These are phyloP conservation scores for Orchesella flavescens DNA, from an alignment of 2,888 invertebrate species.

Conservation along the genomic window DNA sequence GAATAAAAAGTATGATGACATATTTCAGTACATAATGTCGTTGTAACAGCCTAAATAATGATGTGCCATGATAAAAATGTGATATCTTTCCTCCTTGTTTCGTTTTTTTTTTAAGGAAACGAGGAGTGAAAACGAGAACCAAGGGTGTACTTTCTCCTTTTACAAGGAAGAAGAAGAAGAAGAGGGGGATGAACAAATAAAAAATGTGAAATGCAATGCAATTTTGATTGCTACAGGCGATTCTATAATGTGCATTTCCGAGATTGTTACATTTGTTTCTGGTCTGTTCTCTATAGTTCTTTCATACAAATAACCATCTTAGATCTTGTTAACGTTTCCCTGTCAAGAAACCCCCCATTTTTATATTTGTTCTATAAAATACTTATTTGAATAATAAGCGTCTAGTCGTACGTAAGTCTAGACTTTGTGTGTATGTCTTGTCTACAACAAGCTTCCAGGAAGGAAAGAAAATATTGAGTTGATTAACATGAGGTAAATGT, in stretches of 20 bases:
- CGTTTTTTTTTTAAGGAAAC: neutral
- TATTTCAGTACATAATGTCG: constrained; percentile 54
- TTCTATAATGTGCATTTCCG: constrained; percentile 34
- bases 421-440: too few species aligned
- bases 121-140: constrained; percentile 44
- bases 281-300: neutral
- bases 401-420: too few species aligned
- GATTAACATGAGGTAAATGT: neutral
- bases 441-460: too few species aligned
- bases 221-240: constrained; percentile 40
- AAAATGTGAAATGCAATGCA: constrained; percentile 41
- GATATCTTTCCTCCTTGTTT: constrained; percentile 20
- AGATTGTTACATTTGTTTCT: constrained; percentile 24
- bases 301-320: neutral
- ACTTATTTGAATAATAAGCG: too few species aligned
- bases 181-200: neutral
- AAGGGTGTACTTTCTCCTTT: constrained; percentile 3
- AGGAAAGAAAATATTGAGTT: neutral
- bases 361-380: too few species aligned
- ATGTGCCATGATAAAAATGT: constrained; percentile 56
- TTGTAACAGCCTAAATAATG: constrained; percentile 62
- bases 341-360: too few species aligned
- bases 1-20: constrained; percentile 44
- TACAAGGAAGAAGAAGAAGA: constrained; percentile 13
- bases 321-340: neutral